A percentile compares a stretch with the other conserved stretches of the same genome.
Conservation (phyloP, 1,140 invertebrate genomes). For the Ostrea edulis region DNA sequence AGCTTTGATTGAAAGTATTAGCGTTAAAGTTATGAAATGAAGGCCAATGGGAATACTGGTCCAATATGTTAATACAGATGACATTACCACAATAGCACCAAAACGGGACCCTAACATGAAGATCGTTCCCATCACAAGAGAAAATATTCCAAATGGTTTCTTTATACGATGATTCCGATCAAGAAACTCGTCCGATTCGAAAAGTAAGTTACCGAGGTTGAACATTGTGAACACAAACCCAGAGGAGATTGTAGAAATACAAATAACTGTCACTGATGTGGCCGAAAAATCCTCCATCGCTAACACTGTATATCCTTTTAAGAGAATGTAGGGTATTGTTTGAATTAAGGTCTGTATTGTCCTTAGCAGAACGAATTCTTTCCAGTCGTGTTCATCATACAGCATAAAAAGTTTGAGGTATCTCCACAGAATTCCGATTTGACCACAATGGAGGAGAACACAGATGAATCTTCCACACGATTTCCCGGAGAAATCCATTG, state of each 20-base stretch:
- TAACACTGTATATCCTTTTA: constrained; percentile 46
- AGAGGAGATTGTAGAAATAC: constrained; percentile 29
- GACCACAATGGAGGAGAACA: constrained; percentile 43
- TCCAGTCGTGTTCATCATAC: constrained; percentile 57
- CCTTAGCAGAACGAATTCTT: constrained; percentile 49
- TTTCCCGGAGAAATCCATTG: constrained; percentile 56
- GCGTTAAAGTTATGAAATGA: constrained; percentile 49
- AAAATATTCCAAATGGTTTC: constrained; percentile 50
- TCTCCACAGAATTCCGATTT: constrained; percentile 53
- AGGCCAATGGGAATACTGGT: constrained; percentile 47
- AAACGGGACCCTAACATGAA: constrained; percentile 51
- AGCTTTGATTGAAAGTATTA: constrained; percentile 44
- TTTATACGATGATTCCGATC: constrained; percentile 44
- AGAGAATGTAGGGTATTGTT: constrained; percentile 50
- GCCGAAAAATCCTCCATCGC: not conserved
- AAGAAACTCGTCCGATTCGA: constrained; percentile 57
- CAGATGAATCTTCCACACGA: constrained; percentile 46
- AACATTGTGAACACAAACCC: constrained; percentile 53
- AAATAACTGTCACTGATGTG: constrained; percentile 29
- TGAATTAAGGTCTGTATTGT: constrained; percentile 53
- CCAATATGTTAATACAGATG: constrained; percentile 38
- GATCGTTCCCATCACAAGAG: constrained; percentile 48
- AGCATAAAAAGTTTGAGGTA: constrained; percentile 53
- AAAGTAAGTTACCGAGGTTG: constrained; percentile 49
- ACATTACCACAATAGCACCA: constrained; percentile 51